These are phyloP conservation scores for Chloropsis hardwickii DNA, from an alignment of 2,113 vertebrate species.

Conservation along the genomic window DNA sequence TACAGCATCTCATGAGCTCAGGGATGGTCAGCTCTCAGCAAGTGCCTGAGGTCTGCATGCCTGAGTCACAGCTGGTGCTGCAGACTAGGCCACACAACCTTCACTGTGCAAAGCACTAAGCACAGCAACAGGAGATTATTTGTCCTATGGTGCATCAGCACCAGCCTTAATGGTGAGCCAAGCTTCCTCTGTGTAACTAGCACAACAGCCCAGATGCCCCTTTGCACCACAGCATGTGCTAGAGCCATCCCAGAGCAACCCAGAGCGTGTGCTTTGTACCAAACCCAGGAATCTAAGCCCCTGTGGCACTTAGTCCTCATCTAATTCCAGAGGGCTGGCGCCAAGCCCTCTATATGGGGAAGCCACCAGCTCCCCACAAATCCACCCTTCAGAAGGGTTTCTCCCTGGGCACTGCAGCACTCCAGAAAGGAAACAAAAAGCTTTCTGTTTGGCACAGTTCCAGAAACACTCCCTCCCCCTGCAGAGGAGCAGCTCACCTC, in stretches of 20 bases:
- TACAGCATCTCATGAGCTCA: not conserved
- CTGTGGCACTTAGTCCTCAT: not conserved
- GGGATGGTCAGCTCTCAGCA: not conserved
- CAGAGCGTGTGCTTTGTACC: not conserved
- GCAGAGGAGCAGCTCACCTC: not conserved
- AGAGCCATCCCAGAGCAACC: not conserved
- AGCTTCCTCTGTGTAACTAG: not conserved
- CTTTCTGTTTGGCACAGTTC: not conserved
- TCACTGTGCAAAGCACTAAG: not conserved
- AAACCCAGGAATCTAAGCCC: not conserved
- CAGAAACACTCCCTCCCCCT: not conserved
- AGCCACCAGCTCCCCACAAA: not conserved
- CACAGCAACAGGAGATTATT: not conserved
- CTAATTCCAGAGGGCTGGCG: not conserved
- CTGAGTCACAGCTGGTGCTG: not conserved
- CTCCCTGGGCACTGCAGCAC: not conserved
- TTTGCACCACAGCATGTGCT: not conserved
- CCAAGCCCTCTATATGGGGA: not conserved
- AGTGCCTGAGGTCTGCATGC: not conserved
- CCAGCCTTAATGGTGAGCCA: not conserved
- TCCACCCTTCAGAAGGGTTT: not conserved
- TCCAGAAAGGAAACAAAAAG: not conserved
- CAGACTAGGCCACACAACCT: not conserved
- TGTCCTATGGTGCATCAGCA: not conserved
- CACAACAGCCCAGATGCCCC: not conserved